These are phyloP conservation scores for Drosophila rubida DNA, from an alignment of 2,888 invertebrate genomes.

Conservation along the genomic window DNA sequence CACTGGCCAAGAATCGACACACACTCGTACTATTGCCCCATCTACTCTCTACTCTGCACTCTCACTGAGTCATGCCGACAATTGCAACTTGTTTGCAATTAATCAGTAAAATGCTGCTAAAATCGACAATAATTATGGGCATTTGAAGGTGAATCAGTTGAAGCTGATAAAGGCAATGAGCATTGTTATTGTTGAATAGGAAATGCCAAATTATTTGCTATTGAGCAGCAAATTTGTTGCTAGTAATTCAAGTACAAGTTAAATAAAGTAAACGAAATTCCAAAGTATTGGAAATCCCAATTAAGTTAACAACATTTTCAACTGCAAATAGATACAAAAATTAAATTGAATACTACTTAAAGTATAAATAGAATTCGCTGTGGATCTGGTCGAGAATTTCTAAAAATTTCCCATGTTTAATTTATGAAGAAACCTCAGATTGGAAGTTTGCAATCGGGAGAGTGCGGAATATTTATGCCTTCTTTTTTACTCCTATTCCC, in stretches of 20 bases:
- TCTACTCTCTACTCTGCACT: slow-evolving; percentile 37
- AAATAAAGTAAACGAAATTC: not conserved
- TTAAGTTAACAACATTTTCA: not conserved
- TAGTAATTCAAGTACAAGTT: not conserved
- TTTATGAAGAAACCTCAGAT: not conserved
- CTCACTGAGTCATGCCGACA: slow-evolving; percentile 19
- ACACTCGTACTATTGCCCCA: slow-evolving; percentile 2
- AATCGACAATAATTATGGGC: not conserved
- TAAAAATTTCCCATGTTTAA: too few relatives aligned
- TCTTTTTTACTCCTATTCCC: not conserved
- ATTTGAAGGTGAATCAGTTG: slow-evolving; percentile 4
- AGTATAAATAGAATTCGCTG: not conserved
- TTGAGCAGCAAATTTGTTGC: not conserved
- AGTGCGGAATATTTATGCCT: not conserved
- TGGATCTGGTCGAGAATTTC: not conserved
- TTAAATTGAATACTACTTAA: not conserved
- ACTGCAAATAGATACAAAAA: too few relatives aligned
- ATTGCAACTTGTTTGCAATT: slow-evolving; percentile 1
- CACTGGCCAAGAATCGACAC: slow-evolving; percentile 21
- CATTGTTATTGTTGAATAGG: not conserved
- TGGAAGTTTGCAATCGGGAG: too few relatives aligned
- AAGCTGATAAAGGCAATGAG: not conserved
- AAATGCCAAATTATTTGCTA: not conserved
- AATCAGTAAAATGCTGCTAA: not conserved
- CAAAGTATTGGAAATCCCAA: not conserved